phyloP scores from a whole-genome alignment of 2,888 invertebrate genomes.

The Drosophila formosana region DNA sequence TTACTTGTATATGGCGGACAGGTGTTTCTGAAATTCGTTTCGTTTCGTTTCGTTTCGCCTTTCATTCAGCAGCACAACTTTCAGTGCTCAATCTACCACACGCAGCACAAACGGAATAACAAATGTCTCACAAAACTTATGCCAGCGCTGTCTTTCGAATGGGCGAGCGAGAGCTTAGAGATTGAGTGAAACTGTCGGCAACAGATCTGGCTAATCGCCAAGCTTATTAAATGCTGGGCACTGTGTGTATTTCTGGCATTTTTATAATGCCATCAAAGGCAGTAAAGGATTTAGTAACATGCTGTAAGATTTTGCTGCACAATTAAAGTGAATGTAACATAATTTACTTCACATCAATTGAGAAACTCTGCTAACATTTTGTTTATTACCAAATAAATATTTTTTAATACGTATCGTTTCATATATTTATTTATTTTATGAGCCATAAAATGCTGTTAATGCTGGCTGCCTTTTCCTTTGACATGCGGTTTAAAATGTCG shows the following conservation, averaged over 20 bases:
- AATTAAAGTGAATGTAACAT: neutral
- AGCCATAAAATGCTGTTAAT: neutral
- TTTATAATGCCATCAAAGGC: constrained; percentile 1
- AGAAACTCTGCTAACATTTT: no score
- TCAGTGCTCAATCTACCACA: constrained; percentile 30
- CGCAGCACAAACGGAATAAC: constrained; percentile 36
- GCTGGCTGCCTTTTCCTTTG: neutral
- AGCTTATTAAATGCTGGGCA: constrained; percentile 14
- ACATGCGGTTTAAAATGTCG: neutral
- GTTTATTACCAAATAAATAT: neutral
- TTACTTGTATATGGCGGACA: constrained; percentile 28
- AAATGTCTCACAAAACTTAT: constrained; percentile 24
- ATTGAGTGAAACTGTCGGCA: constrained; percentile 35
- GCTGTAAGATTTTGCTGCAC: neutral
- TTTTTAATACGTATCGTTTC: neutral
- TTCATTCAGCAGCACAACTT: constrained; percentile 12
- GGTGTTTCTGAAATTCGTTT: constrained; percentile 48
- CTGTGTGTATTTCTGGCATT: constrained; percentile 1
- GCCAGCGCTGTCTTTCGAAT: neutral
- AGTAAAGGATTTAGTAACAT: neutral
- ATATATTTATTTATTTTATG: neutral
- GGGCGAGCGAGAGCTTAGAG: constrained; percentile 22
- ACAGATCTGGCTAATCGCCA: constrained; percentile 22
- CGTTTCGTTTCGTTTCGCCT: constrained; percentile 18
- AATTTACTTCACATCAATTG: no score